Conservation (phyloP, 2,113 vertebrate species). For the Steatornis caripensis region DNA sequence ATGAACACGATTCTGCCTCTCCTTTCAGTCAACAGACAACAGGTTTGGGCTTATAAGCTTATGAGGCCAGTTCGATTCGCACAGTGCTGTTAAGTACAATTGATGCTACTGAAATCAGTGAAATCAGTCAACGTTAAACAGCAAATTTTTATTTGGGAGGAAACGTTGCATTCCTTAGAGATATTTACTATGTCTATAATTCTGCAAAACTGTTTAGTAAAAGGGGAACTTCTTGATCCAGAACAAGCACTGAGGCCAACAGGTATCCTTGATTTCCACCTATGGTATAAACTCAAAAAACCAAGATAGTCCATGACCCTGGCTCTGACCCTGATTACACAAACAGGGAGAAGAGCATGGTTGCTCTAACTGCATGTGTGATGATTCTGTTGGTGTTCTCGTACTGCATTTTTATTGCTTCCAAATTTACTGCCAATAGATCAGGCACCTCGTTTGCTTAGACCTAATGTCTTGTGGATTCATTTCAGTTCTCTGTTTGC, state of each 20-base stretch:
- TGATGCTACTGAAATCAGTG: background rate
- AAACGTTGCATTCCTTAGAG: background rate
- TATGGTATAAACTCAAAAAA: background rate
- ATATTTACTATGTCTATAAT: background rate
- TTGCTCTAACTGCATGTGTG: background rate
- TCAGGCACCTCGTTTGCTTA: background rate
- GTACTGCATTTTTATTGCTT: background rate
- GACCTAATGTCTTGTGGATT: background rate
- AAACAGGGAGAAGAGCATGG: background rate
- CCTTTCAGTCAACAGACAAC: background rate
- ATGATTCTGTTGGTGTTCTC: background rate
- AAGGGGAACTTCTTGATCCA: background rate
- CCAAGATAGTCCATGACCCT: background rate
- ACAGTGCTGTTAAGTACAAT: background rate
- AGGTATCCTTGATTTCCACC: background rate
- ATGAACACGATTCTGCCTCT: background rate
- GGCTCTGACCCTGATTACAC: background rate
- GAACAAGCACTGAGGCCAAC: background rate
- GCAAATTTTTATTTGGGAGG: background rate
- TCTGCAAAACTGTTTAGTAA: background rate
- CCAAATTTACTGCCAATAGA: background rate
- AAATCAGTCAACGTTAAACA: background rate
- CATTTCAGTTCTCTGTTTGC: background rate
- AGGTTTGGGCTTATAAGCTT: background rate
- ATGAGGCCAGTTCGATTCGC: background rate